Evolutionary conservation across 2,888 invertebrate genomes (phyloP), one percentile per base, ranked within the genome.

Genomic region (Nemotelus nigrinus): DNA sequence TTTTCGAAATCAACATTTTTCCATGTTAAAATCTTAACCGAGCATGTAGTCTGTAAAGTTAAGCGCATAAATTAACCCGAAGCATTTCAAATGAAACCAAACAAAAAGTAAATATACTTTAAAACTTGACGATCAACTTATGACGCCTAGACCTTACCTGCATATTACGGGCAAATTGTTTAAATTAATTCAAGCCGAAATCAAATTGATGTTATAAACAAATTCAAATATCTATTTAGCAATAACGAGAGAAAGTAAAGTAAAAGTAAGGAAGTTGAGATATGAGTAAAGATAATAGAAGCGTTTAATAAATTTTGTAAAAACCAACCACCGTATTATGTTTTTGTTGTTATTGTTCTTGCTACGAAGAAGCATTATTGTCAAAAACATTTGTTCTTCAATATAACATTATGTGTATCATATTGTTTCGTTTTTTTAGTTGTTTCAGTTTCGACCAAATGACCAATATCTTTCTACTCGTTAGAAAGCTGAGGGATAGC

Each of bases 141-240:
- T 78, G 78, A 78, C 55, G 44, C 75, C 75, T 78, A 78, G 78
- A 78, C 67, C 76, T 78, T 78, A 76, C 76, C 25, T 25, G 25
- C 25, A 25, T 25, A 25, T 25, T 25, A 25, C 25, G 25, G 25
- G 25, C 25, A 25, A 25, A 78, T 72, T 72, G 68, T 58, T 72
- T 67, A 57, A 71, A 45, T 44, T 64, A 63, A 77, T 71, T 50
- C 50, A 76, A 57, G 44, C 53, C 67, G 68, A 64, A 71, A 58
- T 67, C 57, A 78, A 57, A 74, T 60, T 68, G 10, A 67, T 47
- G 47, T 67, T 67, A 47, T 67, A 47, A 68, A 50, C 39, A 68
- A 68, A 48, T 47, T 43, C 68, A 68, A 44, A 41, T 50, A 68
- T 50, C 41, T 68, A 68, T 68, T 53, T 68, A 68, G 50, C 68